Evolutionary conservation across 2,797 vertebrate species (phyloP), one percentile per base, ranked within the genome.

Genomic region (Crocodylus rhombifer): DNA sequence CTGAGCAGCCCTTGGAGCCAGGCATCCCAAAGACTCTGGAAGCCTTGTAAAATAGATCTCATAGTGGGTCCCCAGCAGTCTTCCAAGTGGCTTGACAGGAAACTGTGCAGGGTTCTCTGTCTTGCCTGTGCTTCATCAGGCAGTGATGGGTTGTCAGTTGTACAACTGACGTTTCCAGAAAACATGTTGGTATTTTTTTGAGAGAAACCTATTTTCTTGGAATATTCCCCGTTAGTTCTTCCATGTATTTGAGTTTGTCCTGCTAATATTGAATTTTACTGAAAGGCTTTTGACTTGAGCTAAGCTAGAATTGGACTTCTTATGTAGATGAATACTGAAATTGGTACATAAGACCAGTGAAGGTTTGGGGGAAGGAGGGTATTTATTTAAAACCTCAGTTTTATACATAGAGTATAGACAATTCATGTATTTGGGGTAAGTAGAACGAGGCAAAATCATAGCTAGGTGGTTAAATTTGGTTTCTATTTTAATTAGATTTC

Each of bases 191-290:
- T 9, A 75, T 33, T 60, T 69, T 20, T 69, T 69, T 82, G n/a
- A 77, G 8, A 2, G 25, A 85, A 94, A 12, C 65, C 92, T 88
- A 63, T 83, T 92, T 88, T 57, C 91, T 88, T 93, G 88, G 86
- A 90, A 85, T 62, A 74, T 23, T 36, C 65, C 85, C 88, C 88
- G 25, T 17, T 87, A 63, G 33, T 13, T 79, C 93, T 88, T 81
- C 60, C 94, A 23, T 88, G 1, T 65, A 4, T 74, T 82, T 83
- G 80, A 88, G 80, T 86, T 36, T 73, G 69, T 73, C 69, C 69
- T 51, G 69, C 21, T 25, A 36, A 33, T 92, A 26, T 42, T 92
- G 90, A 42, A 65, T 21, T 92, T 91, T 82, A 77, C 10, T 82
- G 75, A 56, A 89, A 85, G 86, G 58, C 71, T 73, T 73, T n/a